Evolutionary conservation across 2,888 invertebrate genomes (phyloP), one percentile per base, ranked within the genome.

Genomic region (Fabriciana adippe): DNA sequence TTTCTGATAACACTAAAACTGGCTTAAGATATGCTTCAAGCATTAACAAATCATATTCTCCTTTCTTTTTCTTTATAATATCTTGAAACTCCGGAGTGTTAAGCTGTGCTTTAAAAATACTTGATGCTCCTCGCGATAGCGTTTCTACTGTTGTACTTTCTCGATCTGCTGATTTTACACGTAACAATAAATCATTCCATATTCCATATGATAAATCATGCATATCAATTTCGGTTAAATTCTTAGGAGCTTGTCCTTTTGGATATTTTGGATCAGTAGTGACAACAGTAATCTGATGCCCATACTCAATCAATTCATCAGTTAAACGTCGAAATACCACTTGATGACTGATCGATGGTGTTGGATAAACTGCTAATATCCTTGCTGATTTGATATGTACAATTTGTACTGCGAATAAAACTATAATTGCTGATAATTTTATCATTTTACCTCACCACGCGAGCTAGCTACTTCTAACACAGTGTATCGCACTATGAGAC

Each of bases 281-380:
- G 6, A 87, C 67, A 0, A 88, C 76, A 0, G 81, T 80, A 0
- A 91, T 59, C 59, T 89, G 77, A 69, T 92, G 91, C 0, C 90
- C 90, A 31, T 80, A 74, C 53, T 72, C 74, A 0, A 79, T 79
- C 15, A 92, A 72, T 35, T 81, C 85, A 18, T 79, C 74, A 15
- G 83, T 79, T 1, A 90, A 56, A 18, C 78, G 74, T 16, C 78
- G 84, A 82, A 79, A 78, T 6, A 73, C 74, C 2, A 72, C 35
- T 68, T 75, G 75, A 57, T 76, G 76, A 64, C 93, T 93, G 45
- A 91, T 84, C 0, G 85, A 84, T 1, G 88, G 81, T 3, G 77
- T 73, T 0, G 86, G 78, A 50, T 84, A 75, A 0, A 87, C 73
- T 0, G 76, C 83, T 48, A 90, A 70, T 55, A 90, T 89, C 64